Evolutionary conservation across 1,140 invertebrate species (phyloP).

Genomic region (Solen grandis): DNA sequence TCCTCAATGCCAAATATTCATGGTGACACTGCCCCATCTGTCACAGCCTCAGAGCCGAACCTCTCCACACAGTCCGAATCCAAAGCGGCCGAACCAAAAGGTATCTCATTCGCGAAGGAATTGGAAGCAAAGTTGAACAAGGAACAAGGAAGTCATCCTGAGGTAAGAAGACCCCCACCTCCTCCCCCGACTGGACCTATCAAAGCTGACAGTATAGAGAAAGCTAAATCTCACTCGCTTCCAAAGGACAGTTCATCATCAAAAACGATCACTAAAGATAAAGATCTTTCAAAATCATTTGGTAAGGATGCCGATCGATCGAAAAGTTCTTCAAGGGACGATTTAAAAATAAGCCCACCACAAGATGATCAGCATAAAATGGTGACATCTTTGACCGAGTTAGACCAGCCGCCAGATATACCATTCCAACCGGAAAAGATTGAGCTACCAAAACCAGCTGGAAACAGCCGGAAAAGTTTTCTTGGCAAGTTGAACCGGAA

Average conservation of each 20-base stretch:
- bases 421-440: conserved; percentile 68
- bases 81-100: conserved; percentile 54
- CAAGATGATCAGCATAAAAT: conserved; percentile 3
- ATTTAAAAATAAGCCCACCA: conserved; percentile 36
- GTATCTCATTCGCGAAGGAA: conserved; percentile 69
- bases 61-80: conserved; percentile 8
- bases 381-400: background rate
- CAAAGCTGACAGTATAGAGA: conserved; percentile 13
- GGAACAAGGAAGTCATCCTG: conserved; percentile 32
- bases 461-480: conserved; percentile 68
- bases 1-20: conserved; percentile 42
- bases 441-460: conserved; percentile 68
- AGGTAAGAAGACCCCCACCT: conserved; percentile 41
- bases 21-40: conserved; percentile 12
- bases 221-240: conserved; percentile 18
- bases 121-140: conserved; percentile 66
- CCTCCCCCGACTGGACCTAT: conserved; percentile 8
- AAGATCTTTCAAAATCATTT: conserved; percentile 9
- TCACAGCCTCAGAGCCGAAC: conserved; percentile 59
- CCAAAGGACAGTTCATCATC: background rate
- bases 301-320: conserved; percentile 9
- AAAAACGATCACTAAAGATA: conserved; percentile 17
- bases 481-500: conserved; percentile 74
- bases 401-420: conserved; percentile 13
- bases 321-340: conserved; percentile 41